phyloP scores from a whole-genome alignment of 2,888 invertebrate species.

The Agrilus cyanescens region DNA sequence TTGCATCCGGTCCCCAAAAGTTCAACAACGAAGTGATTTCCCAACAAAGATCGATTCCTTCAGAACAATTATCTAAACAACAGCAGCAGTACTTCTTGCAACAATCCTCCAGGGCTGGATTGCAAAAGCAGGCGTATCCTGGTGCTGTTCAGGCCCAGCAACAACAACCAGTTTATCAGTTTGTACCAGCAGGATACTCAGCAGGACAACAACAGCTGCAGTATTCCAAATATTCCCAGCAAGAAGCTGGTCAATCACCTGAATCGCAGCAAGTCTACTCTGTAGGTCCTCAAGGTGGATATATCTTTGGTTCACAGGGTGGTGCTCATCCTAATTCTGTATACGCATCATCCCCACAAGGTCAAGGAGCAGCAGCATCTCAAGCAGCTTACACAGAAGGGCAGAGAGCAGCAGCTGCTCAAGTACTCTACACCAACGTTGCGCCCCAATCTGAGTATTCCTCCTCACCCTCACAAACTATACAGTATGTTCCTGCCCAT shows the following conservation, averaged over 20 bases:
- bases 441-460: conserved; percentile 11
- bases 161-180: not conserved
- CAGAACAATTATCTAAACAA: too few relatives aligned
- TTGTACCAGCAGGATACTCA: conserved; percentile 1
- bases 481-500: not conserved
- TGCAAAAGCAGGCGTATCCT: too few relatives aligned
- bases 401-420: conserved; percentile 1
- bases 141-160: conserved; percentile 5
- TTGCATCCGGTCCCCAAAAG: too few relatives aligned
- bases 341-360: too few relatives aligned
- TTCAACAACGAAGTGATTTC: too few relatives aligned
- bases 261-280: too few relatives aligned
- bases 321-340: too few relatives aligned
- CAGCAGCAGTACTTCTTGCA: too few relatives aligned
- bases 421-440: conserved; percentile 3
- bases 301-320: too few relatives aligned
- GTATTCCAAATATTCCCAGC: not conserved
- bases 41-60: too few relatives aligned
- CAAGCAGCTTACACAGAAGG: conserved; percentile 9
- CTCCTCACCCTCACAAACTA: conserved; percentile 11
- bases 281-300: not conserved
- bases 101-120: too few relatives aligned
- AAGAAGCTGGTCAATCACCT: too few relatives aligned
- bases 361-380: conserved; percentile 8
- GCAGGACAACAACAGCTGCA: conserved; percentile 10